These are phyloP conservation scores for Labeo calbasu DNA, from an alignment of 2,797 vertebrate genomes.

Conservation along the genomic window DNA sequence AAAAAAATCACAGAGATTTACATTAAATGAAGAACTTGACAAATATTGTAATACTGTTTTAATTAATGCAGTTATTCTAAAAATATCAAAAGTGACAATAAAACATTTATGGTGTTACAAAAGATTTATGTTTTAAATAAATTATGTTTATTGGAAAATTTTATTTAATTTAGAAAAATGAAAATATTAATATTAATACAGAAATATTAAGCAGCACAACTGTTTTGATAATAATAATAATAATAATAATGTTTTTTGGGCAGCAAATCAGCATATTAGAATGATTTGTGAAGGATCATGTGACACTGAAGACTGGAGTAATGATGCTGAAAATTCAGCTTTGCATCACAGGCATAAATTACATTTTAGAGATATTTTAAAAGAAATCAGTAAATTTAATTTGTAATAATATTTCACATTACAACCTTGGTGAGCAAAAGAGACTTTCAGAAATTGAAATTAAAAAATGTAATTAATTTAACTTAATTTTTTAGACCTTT, in stretches of 20 bases:
- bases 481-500: too few species aligned
- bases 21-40: neutral
- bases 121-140: neutral
- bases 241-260: neutral
- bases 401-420: neutral
- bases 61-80: neutral
- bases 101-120: neutral
- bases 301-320: neutral
- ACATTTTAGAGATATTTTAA: neutral
- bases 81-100: neutral
- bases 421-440: too few species aligned
- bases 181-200: neutral
- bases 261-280: neutral
- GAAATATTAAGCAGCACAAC: neutral
- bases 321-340: neutral
- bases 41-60: neutral
- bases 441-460: too few species aligned
- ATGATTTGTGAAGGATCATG: neutral
- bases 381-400: neutral
- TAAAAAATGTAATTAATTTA: too few species aligned
- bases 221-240: neutral
- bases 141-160: neutral
- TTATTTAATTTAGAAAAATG: neutral
- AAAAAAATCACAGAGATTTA: neutral
- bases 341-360: neutral